Evolutionary conservation across 2,113 vertebrate species (phyloP).

Genomic region (Dolichotis patagonum): DNA sequence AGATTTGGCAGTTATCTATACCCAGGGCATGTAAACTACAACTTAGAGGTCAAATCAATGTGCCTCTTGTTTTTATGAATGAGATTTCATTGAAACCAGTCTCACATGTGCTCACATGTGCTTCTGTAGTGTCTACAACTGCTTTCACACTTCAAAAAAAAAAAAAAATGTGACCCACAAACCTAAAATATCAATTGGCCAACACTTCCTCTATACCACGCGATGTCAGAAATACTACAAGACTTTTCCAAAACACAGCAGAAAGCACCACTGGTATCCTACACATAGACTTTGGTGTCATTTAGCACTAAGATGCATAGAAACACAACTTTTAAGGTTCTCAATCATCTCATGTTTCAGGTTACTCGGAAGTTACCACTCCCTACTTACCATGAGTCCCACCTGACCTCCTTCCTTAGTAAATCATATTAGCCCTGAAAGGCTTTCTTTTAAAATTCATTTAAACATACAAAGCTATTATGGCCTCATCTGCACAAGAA

Average conservation of each 20-base stretch:
- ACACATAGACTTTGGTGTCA: not conserved
- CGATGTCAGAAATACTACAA: not conserved
- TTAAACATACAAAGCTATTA: not conserved
- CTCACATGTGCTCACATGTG: not conserved
- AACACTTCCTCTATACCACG: conserved; percentile 1
- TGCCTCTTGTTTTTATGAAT: not conserved
- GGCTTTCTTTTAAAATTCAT: not conserved
- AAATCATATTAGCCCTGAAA: not conserved
- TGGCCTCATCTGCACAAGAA: conserved; percentile 9
- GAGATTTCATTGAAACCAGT: not conserved
- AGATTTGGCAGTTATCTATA: not conserved
- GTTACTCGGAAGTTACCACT: not conserved
- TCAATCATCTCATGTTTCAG: not conserved
- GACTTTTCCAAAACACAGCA: conserved; percentile 21
- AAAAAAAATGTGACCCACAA: not conserved
- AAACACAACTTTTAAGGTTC: not conserved
- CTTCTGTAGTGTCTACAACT: not conserved
- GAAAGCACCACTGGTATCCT: not conserved
- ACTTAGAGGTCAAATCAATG: not conserved
- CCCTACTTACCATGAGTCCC: not conserved
- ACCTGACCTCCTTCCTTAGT: conserved; percentile 6
- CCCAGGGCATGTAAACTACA: not conserved
- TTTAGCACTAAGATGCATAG: not conserved
- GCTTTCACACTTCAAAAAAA: conserved; percentile 19
- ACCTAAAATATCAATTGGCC: conserved; percentile 21